Base-by-base conservation (phyloP, 2,113 vertebrate species). In the Beaufortia kweichowensis region DNA sequence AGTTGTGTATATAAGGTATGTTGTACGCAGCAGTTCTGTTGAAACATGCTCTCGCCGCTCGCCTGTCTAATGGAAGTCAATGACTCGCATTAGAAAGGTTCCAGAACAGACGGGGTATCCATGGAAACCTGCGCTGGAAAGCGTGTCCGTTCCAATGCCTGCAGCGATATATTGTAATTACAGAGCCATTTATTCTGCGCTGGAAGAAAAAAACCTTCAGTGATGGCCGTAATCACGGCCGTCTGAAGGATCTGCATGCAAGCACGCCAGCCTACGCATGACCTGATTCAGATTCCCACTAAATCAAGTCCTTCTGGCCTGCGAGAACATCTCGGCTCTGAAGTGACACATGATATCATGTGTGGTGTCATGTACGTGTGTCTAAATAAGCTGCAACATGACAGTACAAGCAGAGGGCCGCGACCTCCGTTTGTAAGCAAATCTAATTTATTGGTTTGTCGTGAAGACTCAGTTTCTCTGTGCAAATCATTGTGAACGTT, bases 61-160 rank as follows among this genome's bases (percentile, higher is more conserved):
- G 82, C 81, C 82, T 86, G 76, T 79, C 89, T 90, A 91, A 92
- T 89, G 89, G 86, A 90, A 90, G 88, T 91, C 91, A 92, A 90
- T 85, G 85, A 86, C 86, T 86, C 84, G 70, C 83, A 84, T 85
- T 86, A 82, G 79, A 78, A 86, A 80, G 80, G 85, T 57, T 83
- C 75, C 39, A 70, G 81, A 89, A 82, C 74, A 84, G 85, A 88
- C 74, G 12, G 81, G 11, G 70, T 92, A 86, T 87, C 90, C 90
- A 91, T 92, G 90, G 91, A 90, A 92, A 92, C 90, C 70, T 79
- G 87, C 21, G 35, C 80, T 85, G 82, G 76, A 75, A 80, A 89
- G 86, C 69, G 65, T 75, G 87, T 88, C 83, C 83, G 46, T 78
- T 29, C 81, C 82, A 80, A 64, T 83, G 81, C 84, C 83, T 73